These are phyloP conservation scores for Amblyopsis hoosieri DNA, from an alignment of 2,797 vertebrate genomes.

Conservation along the genomic window DNA sequence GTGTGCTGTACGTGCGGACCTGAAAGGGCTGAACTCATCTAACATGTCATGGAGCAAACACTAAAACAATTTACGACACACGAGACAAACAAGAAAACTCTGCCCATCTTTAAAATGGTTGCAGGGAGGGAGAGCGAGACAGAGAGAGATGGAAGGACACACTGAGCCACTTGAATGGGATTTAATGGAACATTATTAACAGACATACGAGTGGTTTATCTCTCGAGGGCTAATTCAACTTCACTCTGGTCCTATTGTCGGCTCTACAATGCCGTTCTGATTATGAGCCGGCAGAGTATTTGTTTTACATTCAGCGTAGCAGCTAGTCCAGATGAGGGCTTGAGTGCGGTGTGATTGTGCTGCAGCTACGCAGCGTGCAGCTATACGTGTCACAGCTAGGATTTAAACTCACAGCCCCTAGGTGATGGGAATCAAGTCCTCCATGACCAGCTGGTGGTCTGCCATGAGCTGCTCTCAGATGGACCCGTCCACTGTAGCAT, in stretches of 20 bases:
- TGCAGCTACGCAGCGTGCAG: background rate
- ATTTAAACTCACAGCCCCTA: too few relatives aligned
- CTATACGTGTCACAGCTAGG: too few relatives aligned
- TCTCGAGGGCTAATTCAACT: constrained; percentile 41
- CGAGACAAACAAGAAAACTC: too few relatives aligned
- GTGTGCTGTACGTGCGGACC: too few relatives aligned
- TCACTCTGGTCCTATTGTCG: constrained; percentile 30
- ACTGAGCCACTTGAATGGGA: constrained; percentile 36
- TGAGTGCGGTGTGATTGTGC: background rate
- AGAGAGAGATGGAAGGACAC: constrained; percentile 7
- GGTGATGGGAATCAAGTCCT: too few relatives aligned
- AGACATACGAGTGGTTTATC: constrained; percentile 50
- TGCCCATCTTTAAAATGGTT: background rate
- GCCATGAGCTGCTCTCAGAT: too few relatives aligned
- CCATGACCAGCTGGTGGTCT: too few relatives aligned
- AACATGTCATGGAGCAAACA: too few relatives aligned
- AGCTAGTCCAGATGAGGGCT: background rate
- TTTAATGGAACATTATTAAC: constrained; percentile 49
- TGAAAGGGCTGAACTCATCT: too few relatives aligned
- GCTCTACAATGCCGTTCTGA: constrained; percentile 12
- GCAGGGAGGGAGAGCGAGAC: background rate
- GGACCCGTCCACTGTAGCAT: background rate
- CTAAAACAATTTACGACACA: too few relatives aligned
- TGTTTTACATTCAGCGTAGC: background rate
- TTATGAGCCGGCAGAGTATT: background rate